phyloP scores from a whole-genome alignment of 2,797 vertebrate genomes.

The Emys orbicularis region DNA sequence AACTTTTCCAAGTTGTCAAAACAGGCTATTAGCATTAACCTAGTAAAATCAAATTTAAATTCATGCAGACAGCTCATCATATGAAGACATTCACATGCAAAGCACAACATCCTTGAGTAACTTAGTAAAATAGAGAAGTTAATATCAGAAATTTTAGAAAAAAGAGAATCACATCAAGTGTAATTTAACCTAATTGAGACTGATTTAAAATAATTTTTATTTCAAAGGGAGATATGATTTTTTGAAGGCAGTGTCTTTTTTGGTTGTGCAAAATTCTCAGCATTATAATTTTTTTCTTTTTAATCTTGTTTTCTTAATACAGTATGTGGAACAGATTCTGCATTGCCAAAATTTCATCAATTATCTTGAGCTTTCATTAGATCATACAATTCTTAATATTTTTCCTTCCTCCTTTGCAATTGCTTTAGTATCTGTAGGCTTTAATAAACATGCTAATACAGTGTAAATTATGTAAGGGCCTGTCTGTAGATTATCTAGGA shows the following conservation, averaged over 20 bases:
- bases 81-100: slow-evolving; percentile 67
- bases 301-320: slow-evolving; percentile 6
- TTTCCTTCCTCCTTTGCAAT: background rate
- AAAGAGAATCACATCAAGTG: slow-evolving; percentile 48
- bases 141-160: slow-evolving; percentile 28
- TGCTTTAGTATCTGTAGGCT: background rate
- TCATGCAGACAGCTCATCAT: slow-evolving; percentile 62
- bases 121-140: slow-evolving; percentile 59
- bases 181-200: slow-evolving; percentile 52
- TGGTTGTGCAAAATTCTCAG: background rate
- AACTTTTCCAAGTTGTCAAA: slow-evolving; percentile 63
- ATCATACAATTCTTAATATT: background rate
- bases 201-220: slow-evolving; percentile 57
- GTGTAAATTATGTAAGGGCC: background rate
- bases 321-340: background rate
- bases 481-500: background rate
- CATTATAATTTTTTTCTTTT: background rate
- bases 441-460: background rate
- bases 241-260: background rate
- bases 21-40: slow-evolving; percentile 62
- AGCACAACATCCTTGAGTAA: slow-evolving; percentile 10
- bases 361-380: slow-evolving; percentile 16
- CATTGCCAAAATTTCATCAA: background rate
- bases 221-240: slow-evolving; percentile 23
- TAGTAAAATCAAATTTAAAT: slow-evolving; percentile 65